phyloP scores from a whole-genome alignment of 37 sponge, comb jelly and placozoan genomes.

The Crambe crambe region DNA sequence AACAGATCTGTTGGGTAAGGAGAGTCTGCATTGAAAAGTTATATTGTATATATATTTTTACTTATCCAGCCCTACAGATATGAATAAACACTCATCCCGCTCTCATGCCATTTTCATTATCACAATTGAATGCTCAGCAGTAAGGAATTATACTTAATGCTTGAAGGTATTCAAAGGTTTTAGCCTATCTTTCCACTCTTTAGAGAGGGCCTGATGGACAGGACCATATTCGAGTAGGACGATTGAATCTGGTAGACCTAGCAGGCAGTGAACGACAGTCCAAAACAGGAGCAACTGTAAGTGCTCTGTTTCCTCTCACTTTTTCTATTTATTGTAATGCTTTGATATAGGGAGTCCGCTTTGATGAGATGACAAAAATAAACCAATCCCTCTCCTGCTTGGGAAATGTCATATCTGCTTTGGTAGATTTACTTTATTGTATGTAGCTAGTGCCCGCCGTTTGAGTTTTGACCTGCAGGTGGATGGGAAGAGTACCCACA shows the following conservation, averaged over 20 bases:
- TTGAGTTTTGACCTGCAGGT: slow-evolving; percentile 59
- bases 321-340: background rate
- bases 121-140: slow-evolving; percentile 96
- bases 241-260: slow-evolving; percentile 97
- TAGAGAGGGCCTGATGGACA: slow-evolving; percentile 81
- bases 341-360: slow-evolving; percentile 75
- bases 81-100: slow-evolving; percentile 99
- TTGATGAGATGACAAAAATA: slow-evolving; percentile 96
- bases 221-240: slow-evolving; percentile 94
- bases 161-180: background rate
- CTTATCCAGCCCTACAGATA: slow-evolving; percentile 74
- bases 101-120: slow-evolving; percentile 98
- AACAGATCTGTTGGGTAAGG: slow-evolving; percentile 92
- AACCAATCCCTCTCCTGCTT: slow-evolving; percentile 97
- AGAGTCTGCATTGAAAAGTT: background rate
- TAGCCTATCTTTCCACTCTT: background rate
- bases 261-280: slow-evolving; percentile 97
- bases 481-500: slow-evolving; percentile 83
- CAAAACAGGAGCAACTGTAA: slow-evolving; percentile 87
- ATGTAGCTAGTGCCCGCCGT: background rate
- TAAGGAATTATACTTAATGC: slow-evolving; percentile 8
- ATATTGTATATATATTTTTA: background rate
- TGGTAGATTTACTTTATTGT: slow-evolving; percentile 56
- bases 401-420: slow-evolving; percentile 96
- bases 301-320: background rate